phyloP scores from a whole-genome alignment of 2,797 vertebrate genomes.

The Stomatorhinus walkeri region DNA sequence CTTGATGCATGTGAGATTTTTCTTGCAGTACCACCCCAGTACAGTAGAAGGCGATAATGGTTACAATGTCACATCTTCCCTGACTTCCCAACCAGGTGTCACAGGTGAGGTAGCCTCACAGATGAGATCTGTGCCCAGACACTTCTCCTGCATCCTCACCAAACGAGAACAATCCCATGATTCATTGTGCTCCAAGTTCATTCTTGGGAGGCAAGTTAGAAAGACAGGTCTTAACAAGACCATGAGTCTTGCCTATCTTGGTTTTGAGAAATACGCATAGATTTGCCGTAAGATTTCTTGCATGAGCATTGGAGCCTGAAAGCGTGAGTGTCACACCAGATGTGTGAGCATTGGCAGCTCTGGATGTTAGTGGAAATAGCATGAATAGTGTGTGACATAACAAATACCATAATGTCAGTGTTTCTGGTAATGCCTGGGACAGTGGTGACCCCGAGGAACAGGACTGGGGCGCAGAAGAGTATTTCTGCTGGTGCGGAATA shows the following conservation, averaged over 20 bases:
- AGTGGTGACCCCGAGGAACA: neutral
- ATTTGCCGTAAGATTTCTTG: neutral
- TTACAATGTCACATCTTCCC: neutral
- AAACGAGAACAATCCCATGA: neutral
- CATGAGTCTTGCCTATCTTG: neutral
- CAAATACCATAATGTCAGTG: neutral
- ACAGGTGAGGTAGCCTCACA: neutral
- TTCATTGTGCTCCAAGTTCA: neutral
- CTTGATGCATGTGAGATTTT: neutral
- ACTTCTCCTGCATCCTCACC: neutral
- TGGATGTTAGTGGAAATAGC: neutral
- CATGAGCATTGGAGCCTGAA: neutral
- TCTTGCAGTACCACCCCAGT: neutral
- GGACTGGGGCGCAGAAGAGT: neutral
- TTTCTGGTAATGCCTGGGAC: neutral
- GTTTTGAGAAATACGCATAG: neutral
- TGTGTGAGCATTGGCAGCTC: neutral
- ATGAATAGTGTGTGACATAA: neutral
- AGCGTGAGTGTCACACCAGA: neutral
- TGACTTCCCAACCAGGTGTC: neutral
- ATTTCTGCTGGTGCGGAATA: neutral
- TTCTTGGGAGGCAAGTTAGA: neutral
- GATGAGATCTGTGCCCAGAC: neutral
- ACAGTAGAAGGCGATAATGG: neutral
- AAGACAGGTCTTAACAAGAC: neutral